These are phyloP conservation scores for Oenanthe oenanthe DNA, from an alignment of 2,113 vertebrate species.

Conservation along the genomic window DNA sequence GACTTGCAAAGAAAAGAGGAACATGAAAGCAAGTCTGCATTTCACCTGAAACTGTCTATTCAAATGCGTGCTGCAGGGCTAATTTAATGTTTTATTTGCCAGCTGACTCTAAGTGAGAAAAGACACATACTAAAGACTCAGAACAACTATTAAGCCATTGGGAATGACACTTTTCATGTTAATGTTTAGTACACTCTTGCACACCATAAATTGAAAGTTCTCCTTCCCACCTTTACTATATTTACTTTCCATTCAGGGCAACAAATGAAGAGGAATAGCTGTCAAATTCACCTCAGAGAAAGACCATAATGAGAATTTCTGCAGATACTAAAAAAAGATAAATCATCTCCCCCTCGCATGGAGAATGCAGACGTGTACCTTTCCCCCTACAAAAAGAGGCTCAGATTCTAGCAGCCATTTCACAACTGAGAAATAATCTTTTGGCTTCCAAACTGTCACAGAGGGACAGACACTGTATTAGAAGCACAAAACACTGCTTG, in stretches of 20 bases:
- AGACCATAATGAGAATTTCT: neutral
- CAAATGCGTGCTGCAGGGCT: neutral
- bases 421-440: neutral
- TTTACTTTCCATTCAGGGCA: neutral
- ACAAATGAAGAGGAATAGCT: neutral
- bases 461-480: neutral
- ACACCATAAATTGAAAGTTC: neutral
- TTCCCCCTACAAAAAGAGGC: neutral
- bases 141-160: neutral
- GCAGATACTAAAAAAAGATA: neutral
- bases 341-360: neutral
- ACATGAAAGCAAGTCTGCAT: neutral
- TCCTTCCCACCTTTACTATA: neutral
- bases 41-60: neutral
- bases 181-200: neutral
- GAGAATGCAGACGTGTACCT: neutral
- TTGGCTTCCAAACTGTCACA: neutral
- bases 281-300: neutral
- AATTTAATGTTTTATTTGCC: neutral
- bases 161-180: neutral
- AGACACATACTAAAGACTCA: neutral
- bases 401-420: neutral
- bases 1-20: neutral
- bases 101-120: neutral
- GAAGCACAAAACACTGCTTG: neutral